Evolutionary conservation across 2,797 vertebrate genomes (phyloP), one percentile per base, ranked within the genome.

Genomic region (Sebastes minor): DNA sequence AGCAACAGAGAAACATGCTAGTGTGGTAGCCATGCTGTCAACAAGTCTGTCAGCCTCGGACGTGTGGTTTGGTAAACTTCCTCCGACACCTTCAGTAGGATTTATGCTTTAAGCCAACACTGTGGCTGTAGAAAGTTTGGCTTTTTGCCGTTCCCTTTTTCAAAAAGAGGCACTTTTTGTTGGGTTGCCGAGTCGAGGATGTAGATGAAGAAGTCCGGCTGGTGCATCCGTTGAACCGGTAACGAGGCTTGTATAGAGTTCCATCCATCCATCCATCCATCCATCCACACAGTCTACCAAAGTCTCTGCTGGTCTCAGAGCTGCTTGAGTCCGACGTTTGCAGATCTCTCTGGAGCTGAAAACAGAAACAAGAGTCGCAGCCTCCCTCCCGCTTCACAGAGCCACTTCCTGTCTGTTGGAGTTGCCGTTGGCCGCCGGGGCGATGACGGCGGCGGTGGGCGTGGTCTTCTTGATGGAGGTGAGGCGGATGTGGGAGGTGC

Each of bases 401-500:
- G 95, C 95, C 75, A 95, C 94, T 85, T 97, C 97, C 83, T 96
- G 96, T 83, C 95, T 97, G 81, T 1, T 72, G 71, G 88, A 59
- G 81, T 13, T 84, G 38, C 96, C 97, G 13, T 97, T 97, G 73
- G 95, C 82, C 0, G 92, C 78, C 0, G 78, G 60, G 2, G 76
- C 56, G 53, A 91, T 89, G 28, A 96, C 94, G 66, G 95, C 74
- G 1, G 88, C 55, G 2, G 84, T 72, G 46, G 92, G 82, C 3
- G 88, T 80, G 78, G 89, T 92, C 91, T 97, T 98, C 95, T 97
- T 98, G 92, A 99, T 91, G 79, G 98, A 99, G 67, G 97, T 97
- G 95, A 98, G 96, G 18, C 95, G 95, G 83, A 98, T 93, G 74
- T 97, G 97, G 18, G 97, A 98, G 73, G 97, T 97, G 88, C 96